A percentile compares a stretch with the other conserved stretches of the same genome.
Conservation (phyloP, 2,113 vertebrate species). For the Macrotis lagotis region DNA sequence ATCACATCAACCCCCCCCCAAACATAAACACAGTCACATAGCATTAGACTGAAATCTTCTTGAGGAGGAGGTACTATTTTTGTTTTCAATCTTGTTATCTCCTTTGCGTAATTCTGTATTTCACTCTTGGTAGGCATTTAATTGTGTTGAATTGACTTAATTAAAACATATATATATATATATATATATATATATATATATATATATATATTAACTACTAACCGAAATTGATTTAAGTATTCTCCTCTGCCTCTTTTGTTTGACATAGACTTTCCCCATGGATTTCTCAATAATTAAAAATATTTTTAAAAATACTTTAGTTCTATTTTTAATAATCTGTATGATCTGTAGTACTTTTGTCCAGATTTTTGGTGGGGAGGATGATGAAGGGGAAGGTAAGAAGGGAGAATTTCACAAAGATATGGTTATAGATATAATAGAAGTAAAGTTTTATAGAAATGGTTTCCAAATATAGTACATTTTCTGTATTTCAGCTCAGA, state of each 20-base stretch:
- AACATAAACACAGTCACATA: too few relatives aligned
- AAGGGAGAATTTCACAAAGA: background rate
- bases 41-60: too few relatives aligned
- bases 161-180: background rate
- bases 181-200: background rate
- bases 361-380: conserved; percentile 48
- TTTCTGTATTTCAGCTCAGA: conserved; percentile 55
- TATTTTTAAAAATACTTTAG: conserved; percentile 17
- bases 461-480: conserved; percentile 42
- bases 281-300: conserved; percentile 20
- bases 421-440: background rate
- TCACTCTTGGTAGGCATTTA: background rate
- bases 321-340: conserved; percentile 38
- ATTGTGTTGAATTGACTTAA: background rate
- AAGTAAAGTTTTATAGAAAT: background rate
- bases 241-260: conserved; percentile 52
- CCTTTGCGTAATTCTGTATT: background rate
- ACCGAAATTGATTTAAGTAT: conserved; percentile 45
- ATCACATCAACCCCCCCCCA: too few relatives aligned
- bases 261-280: background rate
- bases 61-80: too few relatives aligned
- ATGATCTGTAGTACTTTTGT: conserved; percentile 38
- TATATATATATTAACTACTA: background rate
- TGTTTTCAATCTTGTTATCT: too few relatives aligned
- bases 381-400: background rate